phyloP scores from a whole-genome alignment of 2,797 vertebrate species.

The Odontamblyopus lacepedii region DNA sequence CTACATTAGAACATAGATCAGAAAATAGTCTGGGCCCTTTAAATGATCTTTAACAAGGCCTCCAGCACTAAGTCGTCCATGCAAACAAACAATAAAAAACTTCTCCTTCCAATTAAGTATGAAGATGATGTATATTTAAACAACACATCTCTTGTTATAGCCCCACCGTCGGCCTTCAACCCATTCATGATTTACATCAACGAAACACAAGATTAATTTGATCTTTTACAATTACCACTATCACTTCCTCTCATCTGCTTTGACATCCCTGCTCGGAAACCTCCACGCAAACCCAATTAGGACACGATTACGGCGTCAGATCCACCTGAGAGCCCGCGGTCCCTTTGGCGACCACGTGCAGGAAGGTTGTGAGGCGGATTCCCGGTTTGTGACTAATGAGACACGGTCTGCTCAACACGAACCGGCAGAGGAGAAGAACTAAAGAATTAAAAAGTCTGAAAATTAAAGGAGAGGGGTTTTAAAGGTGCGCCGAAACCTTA shows the following conservation, averaged over 20 bases:
- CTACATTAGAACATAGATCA: too few relatives aligned
- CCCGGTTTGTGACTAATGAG: conserved; percentile 35
- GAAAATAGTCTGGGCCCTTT: too few relatives aligned
- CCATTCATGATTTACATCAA: not conserved
- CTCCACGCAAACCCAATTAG: conserved; percentile 46
- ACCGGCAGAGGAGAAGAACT: not conserved
- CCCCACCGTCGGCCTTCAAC: not conserved
- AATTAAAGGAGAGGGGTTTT: not conserved
- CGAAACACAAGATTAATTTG: not conserved
- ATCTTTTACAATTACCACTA: not conserved
- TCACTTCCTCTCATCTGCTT: conserved; percentile 36
- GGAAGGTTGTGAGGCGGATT: conserved; percentile 7
- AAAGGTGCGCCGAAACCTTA: too few relatives aligned
- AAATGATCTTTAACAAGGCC: too few relatives aligned
- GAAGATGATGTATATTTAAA: too few relatives aligned
- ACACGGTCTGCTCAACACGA: not conserved
- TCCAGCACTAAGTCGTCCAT: too few relatives aligned
- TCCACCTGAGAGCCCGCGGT: conserved; percentile 43
- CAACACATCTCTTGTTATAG: too few relatives aligned
- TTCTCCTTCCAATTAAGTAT: too few relatives aligned
- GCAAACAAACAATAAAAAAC: too few relatives aligned
- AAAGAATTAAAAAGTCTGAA: conserved; percentile 9
- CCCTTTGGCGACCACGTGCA: conserved; percentile 22
- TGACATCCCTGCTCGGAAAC: conserved; percentile 26
- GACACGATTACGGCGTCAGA: conserved; percentile 51